phyloP scores from a whole-genome alignment of 53 echinoderm and acorn worm genomes.

The Holothuria leucospilota region DNA sequence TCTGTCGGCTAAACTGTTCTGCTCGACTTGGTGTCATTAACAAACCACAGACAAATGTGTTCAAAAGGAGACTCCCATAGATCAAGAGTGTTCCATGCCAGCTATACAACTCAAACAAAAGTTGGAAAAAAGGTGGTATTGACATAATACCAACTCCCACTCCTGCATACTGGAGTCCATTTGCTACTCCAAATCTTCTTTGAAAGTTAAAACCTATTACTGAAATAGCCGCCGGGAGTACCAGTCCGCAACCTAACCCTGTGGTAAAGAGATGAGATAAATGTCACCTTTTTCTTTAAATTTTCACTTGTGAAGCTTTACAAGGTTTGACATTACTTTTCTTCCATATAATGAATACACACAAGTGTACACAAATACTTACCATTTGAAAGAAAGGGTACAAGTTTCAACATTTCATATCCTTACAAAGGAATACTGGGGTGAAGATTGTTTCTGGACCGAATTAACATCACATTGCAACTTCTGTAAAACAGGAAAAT shows the following conservation, averaged over 20 bases:
- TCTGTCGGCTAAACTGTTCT: conserved; percentile 4
- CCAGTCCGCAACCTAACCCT: conserved; percentile 44
- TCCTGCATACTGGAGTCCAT: conserved; percentile 44
- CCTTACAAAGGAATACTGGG: too few species aligned
- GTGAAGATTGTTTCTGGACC: too few species aligned
- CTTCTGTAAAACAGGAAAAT: too few species aligned
- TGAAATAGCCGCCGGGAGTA: conserved; percentile 29
- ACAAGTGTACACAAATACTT: too few species aligned
- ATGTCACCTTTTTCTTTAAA: too few species aligned
- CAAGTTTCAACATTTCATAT: too few species aligned
- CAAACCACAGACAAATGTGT: conserved; percentile 27
- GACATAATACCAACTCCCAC: conserved; percentile 48
- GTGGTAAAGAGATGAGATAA: background rate
- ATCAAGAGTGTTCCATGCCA: conserved; percentile 42
- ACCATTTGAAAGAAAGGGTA: too few species aligned
- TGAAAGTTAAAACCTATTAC: conserved; percentile 53
- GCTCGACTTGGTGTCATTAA: conserved; percentile 28
- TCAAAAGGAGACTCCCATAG: conserved; percentile 12
- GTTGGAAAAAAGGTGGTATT: conserved; percentile 33
- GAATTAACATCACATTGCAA: too few species aligned
- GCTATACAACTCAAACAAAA: conserved; percentile 30
- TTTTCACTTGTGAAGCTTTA: too few species aligned
- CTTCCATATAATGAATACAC: too few species aligned
- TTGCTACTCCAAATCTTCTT: conserved; percentile 20
- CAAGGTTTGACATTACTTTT: too few species aligned